Percentiles rank a stretch among this genome's conserved stretches.
Evolutionary conservation across 2,113 vertebrate genomes (phyloP).

Genomic region (Saguinus imperator): DNA sequence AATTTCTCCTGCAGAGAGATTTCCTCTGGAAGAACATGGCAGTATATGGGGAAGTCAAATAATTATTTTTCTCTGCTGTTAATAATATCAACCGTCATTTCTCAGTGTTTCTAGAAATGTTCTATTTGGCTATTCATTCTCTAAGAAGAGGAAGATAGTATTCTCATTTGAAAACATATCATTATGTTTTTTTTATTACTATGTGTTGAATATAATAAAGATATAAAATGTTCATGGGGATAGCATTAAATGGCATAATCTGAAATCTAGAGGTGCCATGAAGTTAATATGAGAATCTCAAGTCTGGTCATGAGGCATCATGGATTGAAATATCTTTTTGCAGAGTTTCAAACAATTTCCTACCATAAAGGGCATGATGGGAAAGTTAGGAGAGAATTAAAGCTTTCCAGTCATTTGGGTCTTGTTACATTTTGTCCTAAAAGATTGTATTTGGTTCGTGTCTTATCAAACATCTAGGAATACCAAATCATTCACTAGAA

Average conservation of each 20-base stretch:
- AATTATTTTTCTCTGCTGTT: slow-evolving; percentile 14
- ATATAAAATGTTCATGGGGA: neutral
- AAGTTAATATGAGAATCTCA: neutral
- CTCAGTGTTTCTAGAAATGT: neutral
- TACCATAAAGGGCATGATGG: neutral
- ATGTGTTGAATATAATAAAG: neutral
- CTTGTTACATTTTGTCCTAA: neutral
- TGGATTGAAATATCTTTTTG: neutral
- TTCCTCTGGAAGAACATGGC: neutral
- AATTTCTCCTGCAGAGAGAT: slow-evolving; percentile 10
- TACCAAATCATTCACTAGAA: neutral
- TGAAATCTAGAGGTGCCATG: neutral
- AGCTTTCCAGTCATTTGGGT: neutral
- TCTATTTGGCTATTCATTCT: neutral
- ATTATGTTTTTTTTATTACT: neutral
- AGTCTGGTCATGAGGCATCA: neutral
- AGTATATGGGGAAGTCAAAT: neutral
- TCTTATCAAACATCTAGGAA: neutral
- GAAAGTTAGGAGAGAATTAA: neutral
- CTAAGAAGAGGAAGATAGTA: neutral
- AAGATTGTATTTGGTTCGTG: neutral
- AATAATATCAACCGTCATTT: neutral
- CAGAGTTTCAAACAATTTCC: neutral
- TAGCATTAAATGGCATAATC: neutral
- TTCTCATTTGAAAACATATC: neutral